phyloP scores from a whole-genome alignment of 2,888 invertebrate species.

The Gryllus longicercus region DNA sequence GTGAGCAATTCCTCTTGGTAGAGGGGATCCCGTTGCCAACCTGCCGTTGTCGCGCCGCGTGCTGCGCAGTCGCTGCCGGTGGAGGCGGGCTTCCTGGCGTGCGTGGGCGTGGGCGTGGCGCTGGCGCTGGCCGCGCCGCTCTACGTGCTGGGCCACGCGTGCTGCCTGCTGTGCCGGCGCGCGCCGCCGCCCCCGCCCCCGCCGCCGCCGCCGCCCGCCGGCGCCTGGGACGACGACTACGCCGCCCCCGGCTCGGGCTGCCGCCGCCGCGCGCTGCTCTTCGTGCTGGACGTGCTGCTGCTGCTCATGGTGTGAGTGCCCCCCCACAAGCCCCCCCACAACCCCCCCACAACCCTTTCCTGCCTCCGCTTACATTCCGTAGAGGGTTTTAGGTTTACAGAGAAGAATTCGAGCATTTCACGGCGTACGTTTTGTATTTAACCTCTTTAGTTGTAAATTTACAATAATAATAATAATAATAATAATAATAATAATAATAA shows the following conservation, averaged over 20 bases:
- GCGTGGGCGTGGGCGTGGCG: conserved; percentile 60
- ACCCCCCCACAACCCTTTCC: too few species aligned
- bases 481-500: too few species aligned
- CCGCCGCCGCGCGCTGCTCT: conserved; percentile 40
- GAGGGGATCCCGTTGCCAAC: too few species aligned
- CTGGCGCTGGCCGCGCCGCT: conserved; percentile 64
- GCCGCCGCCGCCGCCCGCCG: conserved; percentile 47
- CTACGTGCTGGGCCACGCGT: conserved; percentile 55
- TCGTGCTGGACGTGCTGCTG: conserved; percentile 33
- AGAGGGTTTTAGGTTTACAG: too few species aligned
- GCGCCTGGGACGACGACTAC: conserved; percentile 45
- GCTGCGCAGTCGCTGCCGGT: conserved; percentile 55
- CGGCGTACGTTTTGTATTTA: too few species aligned
- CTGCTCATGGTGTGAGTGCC: conserved; percentile 29
- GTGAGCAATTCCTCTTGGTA: too few species aligned
- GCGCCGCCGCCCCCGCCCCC: conserved; percentile 41
- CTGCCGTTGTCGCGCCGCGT: too few species aligned
- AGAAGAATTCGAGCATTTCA: too few species aligned
- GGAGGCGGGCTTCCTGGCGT: conserved; percentile 65
- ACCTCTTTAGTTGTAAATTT: too few species aligned
- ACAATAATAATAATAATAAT: too few species aligned
- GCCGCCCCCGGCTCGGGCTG: conserved; percentile 29
- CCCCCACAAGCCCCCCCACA: too few species aligned
- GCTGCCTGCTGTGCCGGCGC: conserved; percentile 41
- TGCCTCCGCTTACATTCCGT: too few species aligned